Conservation (phyloP, 2,888 invertebrate species). For the Nephrocerus scutellatus region DNA sequence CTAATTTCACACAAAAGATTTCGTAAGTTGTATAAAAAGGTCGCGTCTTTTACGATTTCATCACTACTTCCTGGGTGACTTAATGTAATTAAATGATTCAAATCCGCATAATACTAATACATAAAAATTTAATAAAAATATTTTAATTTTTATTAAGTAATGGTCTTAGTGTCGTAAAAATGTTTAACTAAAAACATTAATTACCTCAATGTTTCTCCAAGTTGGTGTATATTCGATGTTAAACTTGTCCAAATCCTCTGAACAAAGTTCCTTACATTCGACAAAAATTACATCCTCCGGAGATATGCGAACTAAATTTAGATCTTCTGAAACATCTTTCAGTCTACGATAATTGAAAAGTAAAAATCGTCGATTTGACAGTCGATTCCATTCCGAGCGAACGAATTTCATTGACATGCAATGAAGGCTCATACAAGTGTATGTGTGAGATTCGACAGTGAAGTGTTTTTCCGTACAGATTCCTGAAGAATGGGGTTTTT, state of each 20-base stretch:
- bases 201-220: conserved; percentile 38
- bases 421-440: conserved; percentile 35
- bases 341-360: conserved; percentile 31
- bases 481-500: conserved; percentile 15
- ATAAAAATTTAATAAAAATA: not conserved
- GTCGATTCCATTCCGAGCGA: conserved; percentile 39
- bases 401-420: conserved; percentile 33
- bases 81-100: conserved; percentile 35
- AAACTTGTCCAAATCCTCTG: conserved; percentile 30
- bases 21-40: conserved; percentile 28
- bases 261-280: conserved; percentile 34
- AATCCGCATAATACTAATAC: conserved; percentile 33
- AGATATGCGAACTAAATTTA: conserved; percentile 30
- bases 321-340: conserved; percentile 26
- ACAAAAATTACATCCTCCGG: conserved; percentile 39
- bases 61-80: conserved; percentile 28
- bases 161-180: not conserved
- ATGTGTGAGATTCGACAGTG: conserved; percentile 36
- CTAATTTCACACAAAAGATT: conserved; percentile 31
- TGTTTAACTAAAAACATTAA: conserved; percentile 5
- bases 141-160: not conserved
- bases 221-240: conserved; percentile 32
- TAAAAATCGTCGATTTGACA: conserved; percentile 35
- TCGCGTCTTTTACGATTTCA: conserved; percentile 25
- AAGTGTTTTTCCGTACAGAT: conserved; percentile 38